Conservation (phyloP, 1,140 invertebrate genomes). For the Drosophila takahashii region DNA sequence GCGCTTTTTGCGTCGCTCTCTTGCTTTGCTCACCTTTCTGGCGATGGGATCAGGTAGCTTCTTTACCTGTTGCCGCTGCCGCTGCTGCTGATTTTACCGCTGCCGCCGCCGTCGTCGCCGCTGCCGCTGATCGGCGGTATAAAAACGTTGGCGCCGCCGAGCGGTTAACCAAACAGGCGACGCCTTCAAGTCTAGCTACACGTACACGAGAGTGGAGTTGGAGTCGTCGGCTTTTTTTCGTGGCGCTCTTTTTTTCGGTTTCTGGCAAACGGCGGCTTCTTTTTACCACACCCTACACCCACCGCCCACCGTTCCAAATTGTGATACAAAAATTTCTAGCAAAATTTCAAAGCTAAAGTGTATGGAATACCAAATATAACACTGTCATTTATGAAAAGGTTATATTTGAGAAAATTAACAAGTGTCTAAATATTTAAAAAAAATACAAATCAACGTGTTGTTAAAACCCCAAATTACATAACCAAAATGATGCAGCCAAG, state of each 20-base stretch:
- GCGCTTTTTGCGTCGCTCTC: slow-evolving; percentile 23
- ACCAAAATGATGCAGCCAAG: slow-evolving; percentile 69
- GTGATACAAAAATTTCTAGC: slow-evolving; percentile 47
- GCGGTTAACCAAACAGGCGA: slow-evolving; percentile 83
- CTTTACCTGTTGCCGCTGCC: slow-evolving; percentile 23
- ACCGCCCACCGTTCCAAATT: slow-evolving; percentile 35
- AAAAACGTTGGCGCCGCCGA: slow-evolving; percentile 68
- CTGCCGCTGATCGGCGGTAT: slow-evolving; percentile 53
- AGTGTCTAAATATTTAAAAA: slow-evolving; percentile 37
- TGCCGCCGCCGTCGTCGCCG: background rate
- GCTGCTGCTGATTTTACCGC: slow-evolving; percentile 13
- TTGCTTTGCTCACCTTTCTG: slow-evolving; percentile 19
- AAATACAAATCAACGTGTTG: slow-evolving; percentile 9
- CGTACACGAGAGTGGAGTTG: slow-evolving; percentile 84
- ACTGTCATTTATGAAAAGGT: slow-evolving; percentile 69
- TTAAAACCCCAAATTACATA: slow-evolving; percentile 20
- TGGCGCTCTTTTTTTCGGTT: slow-evolving; percentile 70
- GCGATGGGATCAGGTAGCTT: slow-evolving; percentile 12
- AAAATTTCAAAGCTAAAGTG: slow-evolving; percentile 50
- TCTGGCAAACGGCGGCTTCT: slow-evolving; percentile 41
- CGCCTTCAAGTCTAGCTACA: slow-evolving; percentile 85
- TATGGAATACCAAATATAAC: slow-evolving; percentile 62
- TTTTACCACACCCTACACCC: slow-evolving; percentile 15
- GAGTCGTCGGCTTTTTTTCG: slow-evolving; percentile 76
- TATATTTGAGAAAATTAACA: slow-evolving; percentile 50